Percentiles rank a stretch among this genome's conserved stretches.
phyloP scores from a whole-genome alignment of 2,888 invertebrate species.

The Ctenicera cuprea region DNA sequence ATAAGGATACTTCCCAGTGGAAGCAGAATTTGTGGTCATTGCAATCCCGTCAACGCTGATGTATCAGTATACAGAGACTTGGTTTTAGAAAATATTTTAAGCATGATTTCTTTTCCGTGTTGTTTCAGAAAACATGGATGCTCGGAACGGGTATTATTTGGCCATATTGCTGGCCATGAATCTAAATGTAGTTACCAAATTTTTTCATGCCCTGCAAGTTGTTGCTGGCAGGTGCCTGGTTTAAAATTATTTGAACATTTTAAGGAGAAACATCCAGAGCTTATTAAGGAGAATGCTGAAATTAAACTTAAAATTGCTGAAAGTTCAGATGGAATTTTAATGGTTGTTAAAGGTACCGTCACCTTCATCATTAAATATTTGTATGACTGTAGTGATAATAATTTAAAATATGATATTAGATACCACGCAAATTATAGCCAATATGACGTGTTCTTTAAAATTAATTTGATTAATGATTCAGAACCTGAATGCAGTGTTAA shows the following conservation, averaged over 20 bases:
- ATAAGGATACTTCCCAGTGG: too few relatives aligned
- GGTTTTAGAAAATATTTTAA: too few relatives aligned
- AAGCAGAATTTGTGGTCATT: background rate
- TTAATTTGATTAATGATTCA: too few relatives aligned
- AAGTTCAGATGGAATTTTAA: background rate
- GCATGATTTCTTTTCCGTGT: too few relatives aligned
- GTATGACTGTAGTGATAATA: too few relatives aligned
- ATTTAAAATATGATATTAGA: too few relatives aligned
- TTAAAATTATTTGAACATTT: conserved; percentile 9
- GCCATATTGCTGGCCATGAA: conserved; percentile 23
- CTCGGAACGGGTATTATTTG: conserved; percentile 2
- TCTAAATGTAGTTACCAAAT: conserved; percentile 19
- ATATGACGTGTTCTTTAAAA: conserved; percentile 1
- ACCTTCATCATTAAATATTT: conserved; percentile 22
- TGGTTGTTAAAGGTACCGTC: background rate
- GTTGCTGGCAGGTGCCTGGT: conserved; percentile 28
- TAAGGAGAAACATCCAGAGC: background rate
- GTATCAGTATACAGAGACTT: too few relatives aligned
- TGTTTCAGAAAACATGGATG: conserved; percentile 43
- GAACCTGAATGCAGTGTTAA: too few relatives aligned
- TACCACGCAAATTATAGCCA: background rate
- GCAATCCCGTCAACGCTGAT: background rate
- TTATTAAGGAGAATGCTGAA: background rate
- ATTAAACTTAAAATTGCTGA: background rate
- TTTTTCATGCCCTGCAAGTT: conserved; percentile 28